Evolutionary conservation across 2,113 vertebrate genomes (phyloP).

Genomic region (Plecturocebus donacophilus): DNA sequence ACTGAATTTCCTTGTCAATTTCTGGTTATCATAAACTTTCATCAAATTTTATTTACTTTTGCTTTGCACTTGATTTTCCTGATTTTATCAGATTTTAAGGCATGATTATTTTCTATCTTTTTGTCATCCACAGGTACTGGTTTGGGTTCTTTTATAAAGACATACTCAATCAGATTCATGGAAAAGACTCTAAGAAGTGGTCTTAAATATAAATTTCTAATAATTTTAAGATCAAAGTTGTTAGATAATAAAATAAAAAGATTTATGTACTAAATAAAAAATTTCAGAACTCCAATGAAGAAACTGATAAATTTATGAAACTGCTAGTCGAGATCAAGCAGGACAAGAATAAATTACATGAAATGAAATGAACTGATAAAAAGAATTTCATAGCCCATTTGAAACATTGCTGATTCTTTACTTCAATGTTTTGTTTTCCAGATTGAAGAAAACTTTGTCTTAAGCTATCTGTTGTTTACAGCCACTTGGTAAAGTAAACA

Average conservation of each 20-base stretch:
- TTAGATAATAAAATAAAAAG: too few relatives aligned
- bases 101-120: not conserved
- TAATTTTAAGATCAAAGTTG: too few relatives aligned
- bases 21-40: not conserved
- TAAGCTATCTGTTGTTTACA: not conserved
- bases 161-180: not conserved
- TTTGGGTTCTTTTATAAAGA: not conserved
- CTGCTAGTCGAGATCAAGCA: too few relatives aligned
- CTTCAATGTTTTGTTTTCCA: not conserved
- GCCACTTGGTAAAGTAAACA: not conserved
- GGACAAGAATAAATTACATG: too few relatives aligned
- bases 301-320: too few relatives aligned
- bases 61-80: too few relatives aligned
- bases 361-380: too few relatives aligned
- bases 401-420: not conserved
- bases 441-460: not conserved
- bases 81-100: not conserved
- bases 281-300: too few relatives aligned
- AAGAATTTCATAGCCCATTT: not conserved
- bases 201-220: too few relatives aligned
- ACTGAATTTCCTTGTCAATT: not conserved
- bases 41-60: not conserved
- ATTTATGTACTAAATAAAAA: too few relatives aligned
- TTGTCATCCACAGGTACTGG: not conserved
- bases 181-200: not conserved